Evolutionary conservation across 2,797 vertebrate genomes (phyloP), one percentile per base, ranked within the genome.

Genomic region (Otus scops): DNA sequence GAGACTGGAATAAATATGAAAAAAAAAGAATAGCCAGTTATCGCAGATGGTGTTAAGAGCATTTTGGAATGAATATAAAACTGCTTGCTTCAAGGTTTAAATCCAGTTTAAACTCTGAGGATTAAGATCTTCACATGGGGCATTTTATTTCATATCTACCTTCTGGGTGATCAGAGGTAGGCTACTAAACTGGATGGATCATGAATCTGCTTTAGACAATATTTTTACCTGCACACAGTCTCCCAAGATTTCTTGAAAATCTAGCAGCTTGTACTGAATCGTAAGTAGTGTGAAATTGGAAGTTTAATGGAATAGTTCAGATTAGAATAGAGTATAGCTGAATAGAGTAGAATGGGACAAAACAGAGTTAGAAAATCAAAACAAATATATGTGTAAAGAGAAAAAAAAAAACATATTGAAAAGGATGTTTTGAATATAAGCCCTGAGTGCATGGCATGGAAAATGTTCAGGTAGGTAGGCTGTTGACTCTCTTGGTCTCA

Each of bases 91-190:
- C 51, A 43, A 93, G 86, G 47, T 11, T 95, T 87, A 87, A 92
- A 82, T 69, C 59, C 67, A 63, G 78, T 95, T 84, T 43, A 94
- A 89, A 89, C 56, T 83, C 28, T 39, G 13, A 39, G 38, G 88
- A 96, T 91, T 95, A 93, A 71, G 74, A 92, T 92, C 76, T 95
- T 92, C 74, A 87, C 59, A 57, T 3, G 59, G 65, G 43, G 12
- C 51, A 69, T 86, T 88, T 88, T 75, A 84, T 79, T 92, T 92
- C 30, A 4, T 69, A 51, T 87, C 73, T 93, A 69, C 86, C 88
- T 93, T 63, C 83, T 48, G 39, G 22, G 41, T 63, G 69, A 88
- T 88, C 83, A 82, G 50, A 67, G 65, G 57, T 43, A 75, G 45
- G 69, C 76, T 88, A 27, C 88, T 84, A 26, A 69, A 34, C 27